Base-by-base conservation (phyloP, 92 coral and sea anemone genomes). In the Phymanthus crucifer region DNA sequence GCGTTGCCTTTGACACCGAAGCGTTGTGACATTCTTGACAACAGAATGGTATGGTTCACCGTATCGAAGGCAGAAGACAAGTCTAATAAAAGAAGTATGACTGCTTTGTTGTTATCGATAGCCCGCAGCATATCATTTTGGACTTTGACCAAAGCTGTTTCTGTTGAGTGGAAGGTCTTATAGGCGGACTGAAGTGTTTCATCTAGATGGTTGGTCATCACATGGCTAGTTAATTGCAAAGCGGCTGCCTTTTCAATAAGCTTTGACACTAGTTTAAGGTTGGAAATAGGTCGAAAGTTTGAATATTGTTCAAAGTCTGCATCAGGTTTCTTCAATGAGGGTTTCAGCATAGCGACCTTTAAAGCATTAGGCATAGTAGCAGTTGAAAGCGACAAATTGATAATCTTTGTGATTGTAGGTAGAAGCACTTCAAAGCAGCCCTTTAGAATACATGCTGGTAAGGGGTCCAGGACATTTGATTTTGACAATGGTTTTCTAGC, bases 81-180 rank as follows among this genome's bases (percentile, higher is more conserved):
- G 50, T n/a, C n/a, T n/a, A n/a, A n/a, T n/a, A n/a, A n/a, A n/a
- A 86, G 83, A 66, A 83, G 81, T 40, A 58, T 70, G 27, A 84
- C 88, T 40, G 80, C 75, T 23, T 37, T 58, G 13, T 40, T 73
- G 23, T 78, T 45, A 38, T 78, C 80, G 40, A 78, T 45, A 65
- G 75, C 74, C 6, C 29, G 21, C 43, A 81, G 66, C 35, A 84
- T 71, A 33, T 88, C 88, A 64, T 87, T 61, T 23, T 76, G 83
- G 10, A 83, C 87, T 45, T 70, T 45, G 5, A 83, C 52, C 10
- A 83, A 61, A 10, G 87, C 83, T 31, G 87, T 83, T 69, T 83
- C 87, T 36, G 57, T 32, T 31, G 82, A 76, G 48, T 83, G 77
- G 29, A n/a, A n/a, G 5, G 27, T n/a, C 31, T 76, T 83, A 66